Percentiles rank a stretch among this genome's conserved stretches.
Evolutionary conservation across 2,888 invertebrate species (phyloP).

Genomic region (Bedellia somnulentella): DNA sequence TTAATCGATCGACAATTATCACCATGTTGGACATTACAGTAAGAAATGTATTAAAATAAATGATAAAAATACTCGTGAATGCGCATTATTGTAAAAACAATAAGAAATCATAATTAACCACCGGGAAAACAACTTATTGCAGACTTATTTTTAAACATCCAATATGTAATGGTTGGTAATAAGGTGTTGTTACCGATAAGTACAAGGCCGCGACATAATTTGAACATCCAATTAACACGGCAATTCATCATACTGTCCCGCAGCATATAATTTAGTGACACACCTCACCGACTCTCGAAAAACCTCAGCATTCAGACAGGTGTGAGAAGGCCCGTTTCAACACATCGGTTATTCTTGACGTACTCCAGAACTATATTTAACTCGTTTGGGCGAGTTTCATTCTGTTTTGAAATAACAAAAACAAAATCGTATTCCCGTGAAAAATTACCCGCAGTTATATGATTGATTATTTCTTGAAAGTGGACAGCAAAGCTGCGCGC

Average conservation of each 20-base stretch:
- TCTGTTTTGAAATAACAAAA: constrained; percentile 50
- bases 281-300: not conserved
- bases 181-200: no score
- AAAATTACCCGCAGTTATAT: constrained; percentile 51
- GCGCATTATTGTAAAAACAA: no score
- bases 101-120: no score
- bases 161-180: no score
- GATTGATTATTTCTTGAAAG: constrained; percentile 57
- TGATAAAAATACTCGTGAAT: no score
- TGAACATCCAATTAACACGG: no score
- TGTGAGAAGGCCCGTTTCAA: constrained; percentile 30
- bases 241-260: not conserved
- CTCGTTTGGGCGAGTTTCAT: constrained; percentile 25
- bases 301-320: constrained; percentile 19
- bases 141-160: no score
- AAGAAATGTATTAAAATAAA: no score
- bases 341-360: constrained; percentile 26
- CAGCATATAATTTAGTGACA: not conserved
- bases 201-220: no score
- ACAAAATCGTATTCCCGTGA: constrained; percentile 21
- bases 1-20: no score
- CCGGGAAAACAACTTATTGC: no score
- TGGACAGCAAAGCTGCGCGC: constrained; percentile 19
- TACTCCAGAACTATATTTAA: constrained; percentile 23
- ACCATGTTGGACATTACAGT: no score